phyloP scores from a whole-genome alignment of 2,113 vertebrate species.

The Gobiocypris rarus region DNA sequence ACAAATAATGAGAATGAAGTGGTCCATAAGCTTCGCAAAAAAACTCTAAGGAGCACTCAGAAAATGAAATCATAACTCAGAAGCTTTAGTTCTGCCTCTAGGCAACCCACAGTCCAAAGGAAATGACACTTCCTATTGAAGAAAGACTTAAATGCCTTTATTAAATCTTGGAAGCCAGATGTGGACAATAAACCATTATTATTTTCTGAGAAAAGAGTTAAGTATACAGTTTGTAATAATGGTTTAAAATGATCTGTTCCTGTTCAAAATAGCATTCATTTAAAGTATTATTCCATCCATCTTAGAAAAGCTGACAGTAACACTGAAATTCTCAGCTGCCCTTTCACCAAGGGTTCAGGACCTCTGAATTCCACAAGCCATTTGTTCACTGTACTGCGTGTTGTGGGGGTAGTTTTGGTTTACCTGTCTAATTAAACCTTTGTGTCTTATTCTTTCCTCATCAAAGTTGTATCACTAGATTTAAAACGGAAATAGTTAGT shows the following conservation, averaged over 20 bases:
- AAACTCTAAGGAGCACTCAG: too few species aligned
- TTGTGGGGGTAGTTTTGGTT: slow-evolving; percentile 12
- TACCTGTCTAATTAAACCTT: slow-evolving; percentile 6
- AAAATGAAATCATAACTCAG: background rate
- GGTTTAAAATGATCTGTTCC: background rate
- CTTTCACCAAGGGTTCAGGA: slow-evolving; percentile 19
- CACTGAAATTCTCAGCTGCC: background rate
- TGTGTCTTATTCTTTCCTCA: background rate
- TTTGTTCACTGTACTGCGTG: slow-evolving; percentile 9
- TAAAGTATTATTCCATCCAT: background rate
- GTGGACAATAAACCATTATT: background rate
- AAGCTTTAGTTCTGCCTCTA: background rate
- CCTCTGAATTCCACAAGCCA: slow-evolving; percentile 22
- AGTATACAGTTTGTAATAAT: background rate
- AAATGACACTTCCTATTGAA: background rate
- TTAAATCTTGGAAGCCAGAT: background rate
- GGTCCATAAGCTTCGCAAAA: background rate
- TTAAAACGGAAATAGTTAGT: background rate
- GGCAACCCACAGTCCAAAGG: slow-evolving; percentile 8
- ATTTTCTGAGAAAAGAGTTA: background rate
- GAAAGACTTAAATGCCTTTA: background rate
- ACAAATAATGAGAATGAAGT: background rate
- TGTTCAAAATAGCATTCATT: background rate
- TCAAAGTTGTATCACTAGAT: background rate
- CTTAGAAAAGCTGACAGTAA: background rate